Base-by-base conservation (phyloP, 1,140 invertebrate species). In the Scaptomyza pallida region DNA sequence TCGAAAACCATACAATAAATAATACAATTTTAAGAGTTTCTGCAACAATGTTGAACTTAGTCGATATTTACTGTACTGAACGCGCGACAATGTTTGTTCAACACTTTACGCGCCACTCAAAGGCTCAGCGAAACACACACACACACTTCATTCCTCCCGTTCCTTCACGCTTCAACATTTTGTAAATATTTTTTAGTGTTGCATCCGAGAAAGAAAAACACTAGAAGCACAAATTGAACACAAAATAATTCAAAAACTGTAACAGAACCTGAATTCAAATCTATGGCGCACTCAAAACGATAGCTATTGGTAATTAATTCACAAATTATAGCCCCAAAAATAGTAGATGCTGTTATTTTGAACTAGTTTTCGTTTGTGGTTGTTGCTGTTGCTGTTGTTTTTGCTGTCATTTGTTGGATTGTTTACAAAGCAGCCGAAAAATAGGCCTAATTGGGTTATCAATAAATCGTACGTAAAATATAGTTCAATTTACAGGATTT, bases 381-480 rank as follows among this genome's bases (percentile, higher is more conserved):
- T n/a, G 23, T 4, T 41, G 51, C 17, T 21, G 15, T 19, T 30
- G 26, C 17, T n/a, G 41, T 17, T 44, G 17, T 52, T 19, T 13
- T 56, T 55, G 60, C 16, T 59, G 30, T 57, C 52, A 45, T 37
- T 59, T 16, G 21, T 60, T 57, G 16, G 26, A 12, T 54, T 72
- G 62, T 75, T 72, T 61, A 60, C 43, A 69, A 21, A 69, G 37
- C 59, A 45, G 50, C 41, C 54, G 30, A 56, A 71, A 77, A 75
- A 65, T 62, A 64, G 45, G 55, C 72, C 67, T 75, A 77, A 77
- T 77, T 77, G 65, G 65, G 75, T 77, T 77, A 77, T 77, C 75
- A 71, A 77, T 71, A 77, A 77, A 77, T 77, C 67, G 72, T 60
- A 70, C 30, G 43, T 57, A 51, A 64, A 77, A 77, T 77, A 60